A percentile compares a stretch with the other conserved stretches of the same genome.
Evolutionary conservation across 1,140 invertebrate genomes (phyloP).

Genomic region (Heliconius hewitsoni): DNA sequence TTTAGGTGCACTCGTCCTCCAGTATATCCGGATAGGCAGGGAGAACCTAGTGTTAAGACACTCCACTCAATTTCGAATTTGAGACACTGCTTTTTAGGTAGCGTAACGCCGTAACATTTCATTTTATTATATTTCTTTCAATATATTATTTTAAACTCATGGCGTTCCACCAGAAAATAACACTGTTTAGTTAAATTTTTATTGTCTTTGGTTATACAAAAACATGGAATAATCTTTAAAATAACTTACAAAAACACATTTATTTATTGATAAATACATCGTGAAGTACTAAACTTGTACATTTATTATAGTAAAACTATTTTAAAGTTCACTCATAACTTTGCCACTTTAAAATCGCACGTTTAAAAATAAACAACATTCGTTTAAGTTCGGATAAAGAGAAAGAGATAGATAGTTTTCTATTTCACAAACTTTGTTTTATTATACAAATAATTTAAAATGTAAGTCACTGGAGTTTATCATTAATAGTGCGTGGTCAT

Average conservation of each 20-base stretch:
- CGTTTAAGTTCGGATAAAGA: not conserved
- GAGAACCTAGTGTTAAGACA: not conserved
- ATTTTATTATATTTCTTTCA: not conserved
- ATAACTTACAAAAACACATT: conserved; percentile 79
- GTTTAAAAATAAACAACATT: conserved; percentile 9
- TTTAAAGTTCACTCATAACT: conserved; percentile 28
- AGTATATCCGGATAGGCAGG: not conserved
- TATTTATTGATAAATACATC: conserved; percentile 74
- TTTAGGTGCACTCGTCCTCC: no score
- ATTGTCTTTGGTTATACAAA: conserved; percentile 81
- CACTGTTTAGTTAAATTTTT: conserved; percentile 77
- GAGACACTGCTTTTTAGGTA: not conserved
- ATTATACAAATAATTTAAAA: not conserved
- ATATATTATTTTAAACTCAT: conserved; percentile 19
- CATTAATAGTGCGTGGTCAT: not conserved
- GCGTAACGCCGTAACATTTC: not conserved
- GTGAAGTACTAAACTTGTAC: conserved; percentile 75
- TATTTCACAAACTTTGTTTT: not conserved
- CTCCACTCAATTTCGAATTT: not conserved
- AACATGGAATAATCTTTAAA: conserved; percentile 79
- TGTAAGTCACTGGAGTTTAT: not conserved
- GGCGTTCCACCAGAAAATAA: conserved; percentile 54
- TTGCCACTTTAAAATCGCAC: conserved; percentile 5
- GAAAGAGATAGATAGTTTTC: conserved; percentile 2
- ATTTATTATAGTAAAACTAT: conserved; percentile 71